Evolutionary conservation across 2,113 vertebrate genomes (phyloP).

Genomic region (Dipodomys stephensi): DNA sequence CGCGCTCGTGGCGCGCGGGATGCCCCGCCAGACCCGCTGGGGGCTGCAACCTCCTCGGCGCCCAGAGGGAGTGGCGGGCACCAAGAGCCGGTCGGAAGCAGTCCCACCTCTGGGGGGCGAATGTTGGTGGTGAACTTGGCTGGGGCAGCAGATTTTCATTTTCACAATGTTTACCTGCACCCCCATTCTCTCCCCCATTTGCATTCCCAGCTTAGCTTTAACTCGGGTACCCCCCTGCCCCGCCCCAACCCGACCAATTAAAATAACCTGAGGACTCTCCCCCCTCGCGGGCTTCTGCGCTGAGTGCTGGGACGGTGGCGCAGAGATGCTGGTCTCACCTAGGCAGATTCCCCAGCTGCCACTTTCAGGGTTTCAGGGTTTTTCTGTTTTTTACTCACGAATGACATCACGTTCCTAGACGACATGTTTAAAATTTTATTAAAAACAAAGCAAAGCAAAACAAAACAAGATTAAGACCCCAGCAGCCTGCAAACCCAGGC

Average conservation of each 20-base stretch:
- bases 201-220: slow-evolving; percentile 7
- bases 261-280: slow-evolving; percentile 50
- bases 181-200: slow-evolving; percentile 27
- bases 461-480: slow-evolving; percentile 21
- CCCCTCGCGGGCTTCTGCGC: neutral
- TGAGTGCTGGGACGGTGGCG: neutral
- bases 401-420: slow-evolving; percentile 58
- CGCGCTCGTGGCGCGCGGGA: neutral
- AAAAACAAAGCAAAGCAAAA: slow-evolving; percentile 39
- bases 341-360: neutral
- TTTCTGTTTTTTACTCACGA: slow-evolving; percentile 40
- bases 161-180: slow-evolving; percentile 54
- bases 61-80: slow-evolving; percentile 73
- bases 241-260: slow-evolving; percentile 54
- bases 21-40: neutral
- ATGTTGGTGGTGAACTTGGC: slow-evolving; percentile 70
- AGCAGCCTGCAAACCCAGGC: slow-evolving; percentile 59
- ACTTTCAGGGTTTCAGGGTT: neutral
- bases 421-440: slow-evolving; percentile 57
- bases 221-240: neutral
- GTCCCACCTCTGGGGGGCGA: slow-evolving; percentile 65
- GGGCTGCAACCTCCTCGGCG: neutral
- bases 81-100: slow-evolving; percentile 18
- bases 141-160: slow-evolving; percentile 68
- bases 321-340: slow-evolving; percentile 19